These are phyloP conservation scores for Aleiodes alternator DNA, from an alignment of 2,888 invertebrate species.

Conservation along the genomic window DNA sequence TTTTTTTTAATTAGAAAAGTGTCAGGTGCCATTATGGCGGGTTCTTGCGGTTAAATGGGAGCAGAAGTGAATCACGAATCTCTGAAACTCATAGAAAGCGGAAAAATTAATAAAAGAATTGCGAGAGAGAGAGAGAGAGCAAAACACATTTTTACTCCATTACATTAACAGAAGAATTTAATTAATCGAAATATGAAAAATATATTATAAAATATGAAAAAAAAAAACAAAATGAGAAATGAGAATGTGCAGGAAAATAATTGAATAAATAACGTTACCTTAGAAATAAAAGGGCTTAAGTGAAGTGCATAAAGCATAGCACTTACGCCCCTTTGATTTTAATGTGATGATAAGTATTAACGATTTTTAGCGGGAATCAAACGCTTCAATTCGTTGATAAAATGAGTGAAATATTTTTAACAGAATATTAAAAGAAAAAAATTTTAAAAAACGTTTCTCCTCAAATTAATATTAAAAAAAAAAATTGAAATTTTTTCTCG, in stretches of 20 bases:
- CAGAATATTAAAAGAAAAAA: background rate
- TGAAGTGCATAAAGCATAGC: too few relatives aligned
- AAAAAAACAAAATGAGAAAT: background rate
- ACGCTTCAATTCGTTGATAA: constrained; percentile 16
- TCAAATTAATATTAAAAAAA: background rate
- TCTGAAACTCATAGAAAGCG: background rate
- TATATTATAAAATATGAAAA: background rate
- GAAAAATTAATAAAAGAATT: background rate
- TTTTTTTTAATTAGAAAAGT: constrained; percentile 37
- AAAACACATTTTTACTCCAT: constrained; percentile 24
- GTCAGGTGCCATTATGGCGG: constrained; percentile 9
- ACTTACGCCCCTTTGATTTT: too few relatives aligned
- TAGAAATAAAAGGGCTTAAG: too few relatives aligned
- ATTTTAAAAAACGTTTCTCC: background rate
- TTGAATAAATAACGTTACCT: too few relatives aligned
- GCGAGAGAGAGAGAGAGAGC: background rate
- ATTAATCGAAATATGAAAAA: constrained; percentile 12
- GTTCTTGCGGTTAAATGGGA: constrained; percentile 22
- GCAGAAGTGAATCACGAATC: background rate
- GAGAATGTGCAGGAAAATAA: background rate
- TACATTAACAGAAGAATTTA: constrained; percentile 12
- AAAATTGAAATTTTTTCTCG: background rate
- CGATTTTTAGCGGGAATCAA: constrained; percentile 1
- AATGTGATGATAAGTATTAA: too few relatives aligned
- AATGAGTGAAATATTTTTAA: constrained; percentile 16